These are phyloP conservation scores for Coccyzus lansbergi DNA, from an alignment of 2,797 vertebrate genomes.

Conservation along the genomic window DNA sequence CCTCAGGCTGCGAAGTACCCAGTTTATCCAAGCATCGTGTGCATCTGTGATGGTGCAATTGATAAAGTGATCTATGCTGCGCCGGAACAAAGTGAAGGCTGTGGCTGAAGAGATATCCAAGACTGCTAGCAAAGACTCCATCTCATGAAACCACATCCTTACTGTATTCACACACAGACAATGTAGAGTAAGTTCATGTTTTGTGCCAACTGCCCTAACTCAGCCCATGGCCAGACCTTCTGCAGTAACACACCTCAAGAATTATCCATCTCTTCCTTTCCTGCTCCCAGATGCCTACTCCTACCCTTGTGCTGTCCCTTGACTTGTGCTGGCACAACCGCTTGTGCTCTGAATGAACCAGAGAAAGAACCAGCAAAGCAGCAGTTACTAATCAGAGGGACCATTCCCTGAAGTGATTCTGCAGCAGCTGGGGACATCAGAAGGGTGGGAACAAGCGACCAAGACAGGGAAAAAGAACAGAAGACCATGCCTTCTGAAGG, in stretches of 20 bases:
- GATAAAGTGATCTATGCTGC: neutral
- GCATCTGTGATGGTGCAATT: neutral
- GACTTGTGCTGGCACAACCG: neutral
- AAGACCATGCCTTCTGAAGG: neutral
- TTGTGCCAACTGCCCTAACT: neutral
- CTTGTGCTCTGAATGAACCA: neutral
- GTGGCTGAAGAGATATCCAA: neutral
- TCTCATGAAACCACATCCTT: neutral
- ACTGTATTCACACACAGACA: neutral
- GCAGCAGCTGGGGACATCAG: neutral
- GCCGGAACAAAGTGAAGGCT: neutral
- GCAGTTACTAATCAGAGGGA: neutral
- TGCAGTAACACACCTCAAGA: neutral
- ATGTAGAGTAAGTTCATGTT: neutral
- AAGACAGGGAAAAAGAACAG: neutral
- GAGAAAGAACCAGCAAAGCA: neutral
- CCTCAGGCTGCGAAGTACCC: neutral
- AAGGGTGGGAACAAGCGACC: neutral
- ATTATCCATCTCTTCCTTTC: neutral
- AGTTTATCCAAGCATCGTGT: fast-evolving
- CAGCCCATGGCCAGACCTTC: neutral
- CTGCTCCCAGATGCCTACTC: neutral
- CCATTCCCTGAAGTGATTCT: neutral
- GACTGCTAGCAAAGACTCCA: neutral
- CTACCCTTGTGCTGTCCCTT: neutral